A percentile compares a stretch with the other conserved stretches of the same genome.
Evolutionary conservation across 1,140 invertebrate genomes (phyloP).

Genomic region (Sinella curviseta): DNA sequence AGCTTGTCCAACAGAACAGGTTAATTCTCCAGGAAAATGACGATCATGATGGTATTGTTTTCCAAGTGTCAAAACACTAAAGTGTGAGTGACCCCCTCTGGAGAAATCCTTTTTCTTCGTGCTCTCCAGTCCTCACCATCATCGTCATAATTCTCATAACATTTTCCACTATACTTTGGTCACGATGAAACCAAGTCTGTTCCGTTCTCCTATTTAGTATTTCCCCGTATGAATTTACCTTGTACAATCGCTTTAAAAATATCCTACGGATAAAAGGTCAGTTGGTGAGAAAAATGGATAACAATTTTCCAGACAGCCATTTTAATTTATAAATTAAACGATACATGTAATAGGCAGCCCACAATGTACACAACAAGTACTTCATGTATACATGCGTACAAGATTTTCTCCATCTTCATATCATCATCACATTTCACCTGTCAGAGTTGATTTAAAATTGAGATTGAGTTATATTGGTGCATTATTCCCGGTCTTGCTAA

Average conservation of each 20-base stretch:
- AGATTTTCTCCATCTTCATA: no score
- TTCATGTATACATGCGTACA: no score
- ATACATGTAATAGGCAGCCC: no score
- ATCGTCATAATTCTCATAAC: neutral
- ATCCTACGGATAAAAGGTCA: neutral
- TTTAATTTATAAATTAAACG: neutral
- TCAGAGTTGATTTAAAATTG: neutral
- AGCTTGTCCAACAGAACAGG: neutral
- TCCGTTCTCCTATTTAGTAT: neutral
- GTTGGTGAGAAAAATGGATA: neutral
- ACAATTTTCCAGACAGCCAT: neutral
- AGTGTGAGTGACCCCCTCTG: neutral
- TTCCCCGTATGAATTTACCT: neutral
- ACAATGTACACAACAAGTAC: no score
- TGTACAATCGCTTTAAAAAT: neutral
- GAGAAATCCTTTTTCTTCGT: slow-evolving; percentile 5
- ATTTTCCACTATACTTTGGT: neutral
- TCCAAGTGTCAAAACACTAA: slow-evolving; percentile 17
- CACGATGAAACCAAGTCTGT: neutral
- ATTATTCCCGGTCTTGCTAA: neutral
- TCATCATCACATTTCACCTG: neutral
- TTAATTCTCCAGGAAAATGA: neutral
- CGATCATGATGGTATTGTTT: slow-evolving; percentile 2
- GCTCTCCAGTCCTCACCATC: neutral
- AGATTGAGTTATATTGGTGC: neutral